phyloP scores from a whole-genome alignment of 2,797 vertebrate genomes.

The Bucorvus abyssinicus region DNA sequence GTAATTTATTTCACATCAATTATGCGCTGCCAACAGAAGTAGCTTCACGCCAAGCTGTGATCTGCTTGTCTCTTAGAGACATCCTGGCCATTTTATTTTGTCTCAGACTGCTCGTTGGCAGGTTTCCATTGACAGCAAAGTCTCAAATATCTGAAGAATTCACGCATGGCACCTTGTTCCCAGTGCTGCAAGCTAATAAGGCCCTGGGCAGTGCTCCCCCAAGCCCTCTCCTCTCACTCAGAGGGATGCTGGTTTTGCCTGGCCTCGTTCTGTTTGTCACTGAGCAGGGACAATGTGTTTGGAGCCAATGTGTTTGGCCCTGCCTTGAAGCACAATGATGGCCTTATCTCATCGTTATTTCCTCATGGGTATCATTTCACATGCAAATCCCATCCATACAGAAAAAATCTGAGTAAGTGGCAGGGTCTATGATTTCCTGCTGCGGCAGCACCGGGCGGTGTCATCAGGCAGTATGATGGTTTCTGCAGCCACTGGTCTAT shows the following conservation, averaged over 20 bases:
- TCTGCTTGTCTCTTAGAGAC: background rate
- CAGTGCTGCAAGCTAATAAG: background rate
- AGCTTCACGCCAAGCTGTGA: background rate
- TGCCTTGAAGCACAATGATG: background rate
- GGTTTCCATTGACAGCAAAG: background rate
- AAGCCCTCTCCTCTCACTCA: background rate
- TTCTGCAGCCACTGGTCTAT: background rate
- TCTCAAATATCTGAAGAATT: background rate
- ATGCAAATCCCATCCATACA: constrained; percentile 39
- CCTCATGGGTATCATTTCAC: constrained; percentile 43
- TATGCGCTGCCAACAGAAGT: constrained; percentile 24
- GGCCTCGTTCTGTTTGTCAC: background rate
- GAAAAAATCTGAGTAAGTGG: background rate
- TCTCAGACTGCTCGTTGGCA: background rate
- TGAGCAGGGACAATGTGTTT: background rate
- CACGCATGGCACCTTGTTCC: fast-evolving
- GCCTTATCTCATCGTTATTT: constrained; percentile 42
- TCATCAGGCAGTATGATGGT: background rate
- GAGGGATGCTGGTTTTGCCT: background rate
- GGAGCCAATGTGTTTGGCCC: background rate
- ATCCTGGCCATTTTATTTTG: background rate
- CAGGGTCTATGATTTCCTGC: constrained; percentile 42
- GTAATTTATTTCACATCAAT: constrained; percentile 44
- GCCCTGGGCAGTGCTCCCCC: background rate
- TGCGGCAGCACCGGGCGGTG: background rate